phyloP scores from a whole-genome alignment of 2,888 invertebrate species.

The Blastobasis adustella region DNA sequence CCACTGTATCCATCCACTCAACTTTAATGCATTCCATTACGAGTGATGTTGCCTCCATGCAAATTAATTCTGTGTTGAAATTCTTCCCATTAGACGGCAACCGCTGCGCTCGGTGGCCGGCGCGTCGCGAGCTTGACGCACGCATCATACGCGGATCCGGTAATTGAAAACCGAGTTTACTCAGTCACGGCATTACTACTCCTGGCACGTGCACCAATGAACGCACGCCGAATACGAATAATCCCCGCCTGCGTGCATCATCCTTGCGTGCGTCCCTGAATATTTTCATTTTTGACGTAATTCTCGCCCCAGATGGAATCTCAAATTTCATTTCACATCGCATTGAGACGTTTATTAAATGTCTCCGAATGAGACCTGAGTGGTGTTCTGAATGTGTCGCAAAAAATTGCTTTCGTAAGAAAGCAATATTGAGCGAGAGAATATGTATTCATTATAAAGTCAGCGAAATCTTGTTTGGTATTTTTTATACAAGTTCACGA shows the following conservation, averaged over 20 bases:
- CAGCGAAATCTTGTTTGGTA: no score
- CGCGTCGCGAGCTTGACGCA: slow-evolving; percentile 21
- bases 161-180: slow-evolving; percentile 62
- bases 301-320: slow-evolving; percentile 27
- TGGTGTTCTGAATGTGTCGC: no score
- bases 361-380: no score
- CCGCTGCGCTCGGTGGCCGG: neutral
- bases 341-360: no score
- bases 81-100: slow-evolving; percentile 14
- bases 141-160: slow-evolving; percentile 25
- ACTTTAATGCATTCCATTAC: slow-evolving; percentile 55
- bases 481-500: no score
- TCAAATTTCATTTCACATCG: slow-evolving; percentile 21
- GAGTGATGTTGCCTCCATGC: slow-evolving; percentile 39
- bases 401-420: no score
- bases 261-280: slow-evolving; percentile 35
- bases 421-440: no score
- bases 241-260: slow-evolving; percentile 40
- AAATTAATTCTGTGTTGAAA: slow-evolving; percentile 42
- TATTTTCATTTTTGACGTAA: slow-evolving; percentile 35
- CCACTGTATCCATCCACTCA: slow-evolving; percentile 26
- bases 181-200: slow-evolving; percentile 50
- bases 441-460: no score
- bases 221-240: slow-evolving; percentile 60
- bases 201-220: slow-evolving; percentile 47